These are phyloP conservation scores for Oscheius onirici DNA, from an alignment of 2,888 invertebrate genomes.

Conservation along the genomic window DNA sequence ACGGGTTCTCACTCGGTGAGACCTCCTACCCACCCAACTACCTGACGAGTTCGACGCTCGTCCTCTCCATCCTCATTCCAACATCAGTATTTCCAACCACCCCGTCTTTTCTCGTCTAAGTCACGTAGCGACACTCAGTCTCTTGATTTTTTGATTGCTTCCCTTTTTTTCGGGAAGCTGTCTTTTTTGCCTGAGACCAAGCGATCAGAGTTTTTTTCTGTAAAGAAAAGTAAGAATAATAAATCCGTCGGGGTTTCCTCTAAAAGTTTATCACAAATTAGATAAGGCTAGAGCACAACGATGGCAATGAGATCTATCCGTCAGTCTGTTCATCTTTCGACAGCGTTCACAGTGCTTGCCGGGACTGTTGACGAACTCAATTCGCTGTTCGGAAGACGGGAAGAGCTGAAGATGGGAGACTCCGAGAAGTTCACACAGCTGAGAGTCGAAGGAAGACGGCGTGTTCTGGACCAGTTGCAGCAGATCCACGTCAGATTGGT, in stretches of 20 bases:
- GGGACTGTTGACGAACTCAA: conserved; percentile 31
- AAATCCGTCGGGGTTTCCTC: too few species aligned
- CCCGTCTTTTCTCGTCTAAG: neutral
- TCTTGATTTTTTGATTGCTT: neutral
- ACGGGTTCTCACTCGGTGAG: neutral
- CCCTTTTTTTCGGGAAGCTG: neutral
- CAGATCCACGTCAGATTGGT: neutral
- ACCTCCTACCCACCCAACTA: neutral
- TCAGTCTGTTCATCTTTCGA: conserved; percentile 42
- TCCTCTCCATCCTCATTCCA: neutral
- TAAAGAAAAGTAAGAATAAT: too few species aligned
- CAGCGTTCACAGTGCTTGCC: conserved; percentile 48
- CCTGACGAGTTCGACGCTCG: neutral
- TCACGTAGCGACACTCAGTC: neutral
- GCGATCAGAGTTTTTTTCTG: too few species aligned
- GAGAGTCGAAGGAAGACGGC: conserved; percentile 20
- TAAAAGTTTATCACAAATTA: neutral
- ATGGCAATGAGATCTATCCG: conserved; percentile 26
- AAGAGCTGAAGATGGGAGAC: conserved; percentile 31
- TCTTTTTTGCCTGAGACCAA: too few species aligned
- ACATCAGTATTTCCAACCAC: neutral
- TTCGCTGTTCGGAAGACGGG: neutral
- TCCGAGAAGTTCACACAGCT: conserved; percentile 46
- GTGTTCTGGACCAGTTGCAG: neutral
- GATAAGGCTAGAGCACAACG: conserved; percentile 34